These are phyloP conservation scores for Drosophila ironensis DNA, from an alignment of 1,140 invertebrate genomes.

Conservation along the genomic window DNA sequence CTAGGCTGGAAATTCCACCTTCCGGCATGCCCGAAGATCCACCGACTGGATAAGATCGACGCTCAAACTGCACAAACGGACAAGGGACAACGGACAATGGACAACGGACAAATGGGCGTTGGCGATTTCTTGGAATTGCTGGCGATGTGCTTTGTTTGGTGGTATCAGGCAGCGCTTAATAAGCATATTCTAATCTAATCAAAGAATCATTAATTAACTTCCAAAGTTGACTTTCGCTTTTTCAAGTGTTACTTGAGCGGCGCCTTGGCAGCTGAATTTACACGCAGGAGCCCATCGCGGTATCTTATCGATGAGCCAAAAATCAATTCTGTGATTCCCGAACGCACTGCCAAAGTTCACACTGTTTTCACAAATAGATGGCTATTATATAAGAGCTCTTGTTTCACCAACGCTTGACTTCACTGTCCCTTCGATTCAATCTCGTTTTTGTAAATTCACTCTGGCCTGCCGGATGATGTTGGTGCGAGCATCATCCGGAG, in stretches of 20 bases:
- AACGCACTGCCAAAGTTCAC: background rate
- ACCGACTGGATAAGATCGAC: conserved; percentile 22
- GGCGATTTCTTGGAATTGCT: conserved; percentile 20
- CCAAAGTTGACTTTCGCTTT: conserved; percentile 34
- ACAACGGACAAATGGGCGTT: background rate
- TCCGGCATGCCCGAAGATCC: conserved; percentile 12
- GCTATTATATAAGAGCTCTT: too few relatives aligned
- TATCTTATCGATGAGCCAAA: conserved; percentile 41
- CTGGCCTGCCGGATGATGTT: too few relatives aligned
- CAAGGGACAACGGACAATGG: too few relatives aligned
- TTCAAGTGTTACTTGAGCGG: conserved; percentile 54
- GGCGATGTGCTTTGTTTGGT: background rate
- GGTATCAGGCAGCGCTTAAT: conserved; percentile 33
- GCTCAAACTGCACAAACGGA: conserved; percentile 21
- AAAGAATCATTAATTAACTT: conserved; percentile 55
- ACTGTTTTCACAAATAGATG: too few relatives aligned
- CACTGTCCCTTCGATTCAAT: background rate
- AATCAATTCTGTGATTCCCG: conserved; percentile 22
- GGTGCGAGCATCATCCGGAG: background rate
- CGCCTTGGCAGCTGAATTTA: conserved; percentile 41
- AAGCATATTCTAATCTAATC: conserved; percentile 66
- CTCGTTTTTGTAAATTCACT: too few relatives aligned
- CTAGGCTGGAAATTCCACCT: background rate
- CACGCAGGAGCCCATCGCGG: background rate
- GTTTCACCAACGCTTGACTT: too few relatives aligned